A percentile compares a stretch with the other conserved stretches of the same genome.
Evolutionary conservation across 2,797 vertebrate species (phyloP).

Genomic region (Parauchenoglanis ngamensis): DNA sequence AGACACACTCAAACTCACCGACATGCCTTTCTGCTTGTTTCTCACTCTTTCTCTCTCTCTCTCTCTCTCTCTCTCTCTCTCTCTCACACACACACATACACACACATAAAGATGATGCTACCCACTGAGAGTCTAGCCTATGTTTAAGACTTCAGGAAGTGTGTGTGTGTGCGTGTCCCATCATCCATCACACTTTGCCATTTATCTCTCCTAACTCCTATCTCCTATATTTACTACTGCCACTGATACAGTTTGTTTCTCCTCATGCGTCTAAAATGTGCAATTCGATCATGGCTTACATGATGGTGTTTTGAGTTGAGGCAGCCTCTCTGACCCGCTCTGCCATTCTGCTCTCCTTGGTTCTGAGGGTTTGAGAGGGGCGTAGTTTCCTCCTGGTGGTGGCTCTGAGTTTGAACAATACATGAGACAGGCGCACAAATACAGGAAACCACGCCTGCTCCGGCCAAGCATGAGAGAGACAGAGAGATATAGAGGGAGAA

Average conservation of each 20-base stretch:
- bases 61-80: not conserved
- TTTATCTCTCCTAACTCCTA: not conserved
- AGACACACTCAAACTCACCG: not conserved
- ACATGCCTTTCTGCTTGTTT: slow-evolving; percentile 12
- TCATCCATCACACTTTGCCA: slow-evolving; percentile 22
- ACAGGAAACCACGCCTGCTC: slow-evolving; percentile 78
- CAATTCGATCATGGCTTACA: not conserved
- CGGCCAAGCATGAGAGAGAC: slow-evolving; percentile 36
- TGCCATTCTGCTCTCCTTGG: slow-evolving; percentile 23
- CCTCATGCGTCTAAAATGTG: not conserved
- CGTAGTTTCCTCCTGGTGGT: slow-evolving; percentile 72
- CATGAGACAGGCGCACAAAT: slow-evolving; percentile 76
- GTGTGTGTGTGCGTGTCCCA: slow-evolving; percentile 50
- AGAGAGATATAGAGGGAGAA: slow-evolving; percentile 34
- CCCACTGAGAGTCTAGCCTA: slow-evolving; percentile 2
- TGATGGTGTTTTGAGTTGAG: not conserved
- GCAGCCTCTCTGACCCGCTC: not conserved
- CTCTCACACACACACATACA: slow-evolving; percentile 19
- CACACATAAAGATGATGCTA: slow-evolving; percentile 11
- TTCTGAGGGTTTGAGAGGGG: slow-evolving; percentile 33
- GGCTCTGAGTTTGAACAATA: slow-evolving; percentile 76
- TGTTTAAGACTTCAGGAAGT: slow-evolving; percentile 59
- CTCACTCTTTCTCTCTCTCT: slow-evolving; percentile 6
- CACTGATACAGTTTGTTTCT: not conserved
- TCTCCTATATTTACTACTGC: not conserved